phyloP scores from a whole-genome alignment of 2,113 vertebrate genomes.

The Pavo muticus region DNA sequence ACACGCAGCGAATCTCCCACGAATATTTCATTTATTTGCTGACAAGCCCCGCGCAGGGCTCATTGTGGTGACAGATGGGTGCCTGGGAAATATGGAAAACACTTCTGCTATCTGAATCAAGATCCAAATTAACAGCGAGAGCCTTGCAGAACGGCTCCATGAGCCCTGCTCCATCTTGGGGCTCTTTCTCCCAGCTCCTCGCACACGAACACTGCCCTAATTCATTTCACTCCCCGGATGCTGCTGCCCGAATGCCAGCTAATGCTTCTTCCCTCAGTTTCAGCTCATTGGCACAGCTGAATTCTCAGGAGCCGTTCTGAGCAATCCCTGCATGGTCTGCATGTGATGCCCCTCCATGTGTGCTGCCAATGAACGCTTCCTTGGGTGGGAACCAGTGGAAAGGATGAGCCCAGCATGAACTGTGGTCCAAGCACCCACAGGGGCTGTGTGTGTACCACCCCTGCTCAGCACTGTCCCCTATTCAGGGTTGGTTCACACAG shows the following conservation, averaged over 20 bases:
- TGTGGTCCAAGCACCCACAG: fast-evolving
- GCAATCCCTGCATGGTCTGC: background rate
- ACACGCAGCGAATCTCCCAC: constrained; percentile 32
- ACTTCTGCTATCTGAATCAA: constrained; percentile 63
- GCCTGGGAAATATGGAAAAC: constrained; percentile 67
- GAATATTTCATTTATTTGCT: constrained; percentile 69
- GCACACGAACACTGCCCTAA: fast-evolving
- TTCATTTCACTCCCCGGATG: background rate
- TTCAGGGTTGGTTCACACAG: background rate
- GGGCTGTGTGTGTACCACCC: background rate
- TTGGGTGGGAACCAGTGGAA: background rate
- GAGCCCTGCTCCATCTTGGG: background rate
- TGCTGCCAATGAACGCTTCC: background rate
- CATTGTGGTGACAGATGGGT: constrained; percentile 58
- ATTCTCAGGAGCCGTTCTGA: background rate
- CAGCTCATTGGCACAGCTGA: background rate
- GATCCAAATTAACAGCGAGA: constrained; percentile 63
- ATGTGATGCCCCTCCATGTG: background rate
- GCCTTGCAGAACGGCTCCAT: constrained; percentile 2
- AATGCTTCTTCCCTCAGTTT: background rate
- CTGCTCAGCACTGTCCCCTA: background rate
- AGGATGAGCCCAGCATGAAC: background rate
- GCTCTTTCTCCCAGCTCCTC: background rate
- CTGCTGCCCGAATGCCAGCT: fast-evolving
- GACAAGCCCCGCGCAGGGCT: constrained; percentile 61